phyloP scores from a whole-genome alignment of 2,797 vertebrate species.

The Silurus aristotelis region DNA sequence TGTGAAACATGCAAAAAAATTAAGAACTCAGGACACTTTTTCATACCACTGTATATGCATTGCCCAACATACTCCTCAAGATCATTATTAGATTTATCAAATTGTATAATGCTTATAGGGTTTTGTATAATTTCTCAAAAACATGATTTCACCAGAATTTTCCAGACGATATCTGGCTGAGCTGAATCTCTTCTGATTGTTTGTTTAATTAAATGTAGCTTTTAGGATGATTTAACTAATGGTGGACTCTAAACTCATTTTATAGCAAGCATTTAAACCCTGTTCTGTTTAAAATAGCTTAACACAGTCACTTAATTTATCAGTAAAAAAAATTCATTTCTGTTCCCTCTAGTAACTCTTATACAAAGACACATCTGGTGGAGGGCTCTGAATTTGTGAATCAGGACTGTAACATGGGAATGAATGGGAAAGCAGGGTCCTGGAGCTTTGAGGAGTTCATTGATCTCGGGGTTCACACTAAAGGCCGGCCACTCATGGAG shows the following conservation, averaged over 20 bases:
- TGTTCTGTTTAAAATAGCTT: background rate
- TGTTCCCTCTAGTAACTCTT: constrained; percentile 70
- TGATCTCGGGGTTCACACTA: constrained; percentile 76
- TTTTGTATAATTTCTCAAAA: background rate
- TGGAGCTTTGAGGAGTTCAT: constrained; percentile 84
- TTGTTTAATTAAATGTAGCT: background rate
- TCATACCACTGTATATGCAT: too few relatives aligned
- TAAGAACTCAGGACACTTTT: too few relatives aligned
- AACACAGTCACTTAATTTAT: too few relatives aligned
- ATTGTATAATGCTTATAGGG: background rate
- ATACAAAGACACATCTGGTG: constrained; percentile 67
- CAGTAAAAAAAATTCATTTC: background rate
- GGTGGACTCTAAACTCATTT: too few relatives aligned
- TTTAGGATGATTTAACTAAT: background rate
- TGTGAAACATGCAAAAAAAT: too few relatives aligned
- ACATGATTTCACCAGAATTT: background rate
- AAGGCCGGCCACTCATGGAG: constrained; percentile 72
- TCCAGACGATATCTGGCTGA: background rate
- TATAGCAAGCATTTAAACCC: too few relatives aligned
- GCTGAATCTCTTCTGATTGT: background rate
- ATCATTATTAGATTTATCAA: background rate
- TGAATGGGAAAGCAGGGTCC: constrained; percentile 78
- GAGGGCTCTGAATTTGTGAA: constrained; percentile 72
- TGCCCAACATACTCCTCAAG: too few relatives aligned
- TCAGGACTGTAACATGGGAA: constrained; percentile 70